Evolutionary conservation across 2,113 vertebrate genomes (phyloP).

Genomic region (Eclectus roratus): DNA sequence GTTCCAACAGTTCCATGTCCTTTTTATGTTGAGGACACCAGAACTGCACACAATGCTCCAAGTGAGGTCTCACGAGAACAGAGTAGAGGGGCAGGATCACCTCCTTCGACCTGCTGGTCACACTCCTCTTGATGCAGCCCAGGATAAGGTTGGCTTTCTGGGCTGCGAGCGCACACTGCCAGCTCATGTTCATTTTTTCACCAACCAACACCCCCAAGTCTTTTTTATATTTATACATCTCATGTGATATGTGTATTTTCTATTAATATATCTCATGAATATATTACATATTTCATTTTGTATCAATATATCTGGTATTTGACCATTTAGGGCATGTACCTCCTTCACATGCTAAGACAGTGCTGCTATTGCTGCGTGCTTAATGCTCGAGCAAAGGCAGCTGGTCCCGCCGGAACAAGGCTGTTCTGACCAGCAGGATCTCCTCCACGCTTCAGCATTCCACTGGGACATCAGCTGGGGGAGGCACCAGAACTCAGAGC

Average conservation of each 20-base stretch:
- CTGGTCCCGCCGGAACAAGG: neutral
- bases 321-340: neutral
- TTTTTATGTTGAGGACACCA: no score
- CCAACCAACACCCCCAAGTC: no score
- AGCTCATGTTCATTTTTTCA: no score
- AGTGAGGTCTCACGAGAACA: no score
- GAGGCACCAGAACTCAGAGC: neutral
- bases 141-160: no score
- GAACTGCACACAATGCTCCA: no score
- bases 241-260: neutral
- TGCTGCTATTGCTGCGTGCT: rapidly evolving
- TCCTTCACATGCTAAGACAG: rapidly evolving
- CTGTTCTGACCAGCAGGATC: neutral
- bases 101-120: no score
- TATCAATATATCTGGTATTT: neutral
- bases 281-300: neutral
- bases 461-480: neutral
- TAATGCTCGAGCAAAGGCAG: rapidly evolving
- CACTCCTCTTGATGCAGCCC: no score
- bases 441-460: rapidly evolving
- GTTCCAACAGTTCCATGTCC: no score
- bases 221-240: neutral
- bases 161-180: no score
- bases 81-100: no score
- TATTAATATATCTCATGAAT: neutral